Evolutionary conservation across 1,140 invertebrate species (phyloP).

Genomic region (Penaeus indicus): DNA sequence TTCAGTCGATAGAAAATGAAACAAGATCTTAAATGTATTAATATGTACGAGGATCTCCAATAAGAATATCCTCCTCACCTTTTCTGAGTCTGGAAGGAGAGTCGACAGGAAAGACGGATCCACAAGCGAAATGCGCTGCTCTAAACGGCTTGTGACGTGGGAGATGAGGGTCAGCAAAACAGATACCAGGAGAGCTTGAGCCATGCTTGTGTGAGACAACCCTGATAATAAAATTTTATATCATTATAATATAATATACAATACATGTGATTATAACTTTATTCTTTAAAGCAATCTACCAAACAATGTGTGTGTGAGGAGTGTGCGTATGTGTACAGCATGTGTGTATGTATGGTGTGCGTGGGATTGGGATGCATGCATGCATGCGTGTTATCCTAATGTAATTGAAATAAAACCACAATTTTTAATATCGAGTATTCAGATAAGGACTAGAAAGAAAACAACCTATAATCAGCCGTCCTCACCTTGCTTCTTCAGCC

Average conservation of each 20-base stretch:
- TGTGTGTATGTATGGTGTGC: no score
- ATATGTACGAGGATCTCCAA: neutral
- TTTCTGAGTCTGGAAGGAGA: conserved; percentile 44
- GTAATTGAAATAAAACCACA: no score
- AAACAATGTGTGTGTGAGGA: no score
- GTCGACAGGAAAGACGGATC: conserved; percentile 45
- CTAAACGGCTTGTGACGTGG: conserved; percentile 54
- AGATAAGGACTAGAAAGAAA: neutral
- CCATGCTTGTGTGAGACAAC: conserved; percentile 55
- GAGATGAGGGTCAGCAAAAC: conserved; percentile 56
- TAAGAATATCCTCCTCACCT: conserved; percentile 1
- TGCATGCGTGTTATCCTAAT: no score
- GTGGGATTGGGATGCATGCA: no score
- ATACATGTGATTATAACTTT: neutral
- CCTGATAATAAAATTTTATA: conserved; percentile 4
- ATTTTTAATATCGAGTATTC: no score
- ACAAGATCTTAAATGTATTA: no score
- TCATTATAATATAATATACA: neutral
- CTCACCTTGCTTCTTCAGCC: conserved; percentile 55
- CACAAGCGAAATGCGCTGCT: conserved; percentile 59
- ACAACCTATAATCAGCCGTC: neutral
- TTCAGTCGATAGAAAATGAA: no score
- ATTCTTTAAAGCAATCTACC: no score
- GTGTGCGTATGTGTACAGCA: no score
- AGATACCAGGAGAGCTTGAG: conserved; percentile 57